Base-by-base conservation (phyloP, 2,797 vertebrate genomes). In the Buceros bicornis region DNA sequence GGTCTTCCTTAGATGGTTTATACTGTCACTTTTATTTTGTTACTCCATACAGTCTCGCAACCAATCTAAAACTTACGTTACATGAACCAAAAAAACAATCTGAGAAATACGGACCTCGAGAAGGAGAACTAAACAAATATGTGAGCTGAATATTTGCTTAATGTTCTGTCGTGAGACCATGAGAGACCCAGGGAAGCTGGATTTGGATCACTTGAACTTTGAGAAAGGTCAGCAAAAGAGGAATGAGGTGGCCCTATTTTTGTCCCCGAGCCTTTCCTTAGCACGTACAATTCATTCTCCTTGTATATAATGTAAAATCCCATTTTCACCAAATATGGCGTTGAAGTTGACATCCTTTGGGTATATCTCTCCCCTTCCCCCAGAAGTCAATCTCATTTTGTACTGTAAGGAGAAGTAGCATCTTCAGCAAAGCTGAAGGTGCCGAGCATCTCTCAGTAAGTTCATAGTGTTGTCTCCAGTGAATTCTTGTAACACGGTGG, bases 191-290 rank as follows among this genome's bases (percentile, higher is more conserved):
- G 45, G 43, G 56, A 88, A 60, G 54, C 86, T 93, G 93, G 47
- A 58, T 65, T 92, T 33, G 57, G 72, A 82, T 90, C 80, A 42
- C 21, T 72, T 37, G 33, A 88, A 26, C 45, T 83, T 18, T 64
- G 72, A 74, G 72, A 94, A 58, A 72, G 71, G 78, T 91, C 82
- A 64, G 69, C 67, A 73, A 9, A 81, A 83, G 53, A 83, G 67
- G 53, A 48, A 33, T 56, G 71, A 82, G 37, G 61, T 64, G 48
- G 65, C 54, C 42, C 11, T 73, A 4, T 11, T 82, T 92, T 89
- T 86, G 53, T 86, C 18, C 61, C 13, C 3, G 1, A 26, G 53
- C 77, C 92, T 81, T 87, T 87, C 31, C 69, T 81, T 67, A 40
- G n/a, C 53, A 31, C 0, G 0, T 47, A 6, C 48, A 37, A 40